phyloP scores from a whole-genome alignment of 1,140 invertebrate species.

The Diabrotica virgifera region DNA sequence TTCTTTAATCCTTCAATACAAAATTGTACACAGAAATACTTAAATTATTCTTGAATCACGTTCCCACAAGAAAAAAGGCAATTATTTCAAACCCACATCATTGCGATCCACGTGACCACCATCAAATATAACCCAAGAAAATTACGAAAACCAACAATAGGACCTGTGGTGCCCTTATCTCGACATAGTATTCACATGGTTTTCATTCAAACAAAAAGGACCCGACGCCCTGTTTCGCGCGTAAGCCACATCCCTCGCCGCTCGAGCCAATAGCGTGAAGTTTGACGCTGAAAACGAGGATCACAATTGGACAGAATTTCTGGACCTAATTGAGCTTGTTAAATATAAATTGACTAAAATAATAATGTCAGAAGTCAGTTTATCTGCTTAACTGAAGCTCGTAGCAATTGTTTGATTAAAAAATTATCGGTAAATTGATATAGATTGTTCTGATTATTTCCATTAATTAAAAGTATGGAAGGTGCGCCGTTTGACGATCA shows the following conservation, averaged over 20 bases:
- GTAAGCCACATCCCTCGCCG: constrained; percentile 22
- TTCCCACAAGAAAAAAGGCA: constrained; percentile 36
- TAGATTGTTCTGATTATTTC: constrained; percentile 39
- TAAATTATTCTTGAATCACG: neutral
- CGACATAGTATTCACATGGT: neutral
- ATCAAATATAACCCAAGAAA: constrained; percentile 17
- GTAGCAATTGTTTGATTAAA: constrained; percentile 38
- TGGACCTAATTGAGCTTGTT: constrained; percentile 46
- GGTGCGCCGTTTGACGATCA: constrained; percentile 72
- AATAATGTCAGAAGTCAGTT: constrained; percentile 50
- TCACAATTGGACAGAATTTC: constrained; percentile 26
- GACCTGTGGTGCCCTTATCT: constrained; percentile 19
- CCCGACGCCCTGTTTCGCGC: constrained; percentile 21
- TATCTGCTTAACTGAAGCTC: constrained; percentile 32
- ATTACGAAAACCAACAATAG: constrained; percentile 11
- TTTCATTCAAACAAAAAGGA: constrained; percentile 2
- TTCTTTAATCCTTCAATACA: no score
- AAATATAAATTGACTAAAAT: constrained; percentile 51
- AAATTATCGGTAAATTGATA: constrained; percentile 29
- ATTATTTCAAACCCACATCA: constrained; percentile 34
- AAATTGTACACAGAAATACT: no score
- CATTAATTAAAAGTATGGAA: constrained; percentile 57
- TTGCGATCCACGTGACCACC: constrained; percentile 37
- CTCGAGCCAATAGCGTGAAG: constrained; percentile 17
- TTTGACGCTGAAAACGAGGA: constrained; percentile 11